Conservation (phyloP, 2,113 vertebrate species). For the Bagarius yarrelli region DNA sequence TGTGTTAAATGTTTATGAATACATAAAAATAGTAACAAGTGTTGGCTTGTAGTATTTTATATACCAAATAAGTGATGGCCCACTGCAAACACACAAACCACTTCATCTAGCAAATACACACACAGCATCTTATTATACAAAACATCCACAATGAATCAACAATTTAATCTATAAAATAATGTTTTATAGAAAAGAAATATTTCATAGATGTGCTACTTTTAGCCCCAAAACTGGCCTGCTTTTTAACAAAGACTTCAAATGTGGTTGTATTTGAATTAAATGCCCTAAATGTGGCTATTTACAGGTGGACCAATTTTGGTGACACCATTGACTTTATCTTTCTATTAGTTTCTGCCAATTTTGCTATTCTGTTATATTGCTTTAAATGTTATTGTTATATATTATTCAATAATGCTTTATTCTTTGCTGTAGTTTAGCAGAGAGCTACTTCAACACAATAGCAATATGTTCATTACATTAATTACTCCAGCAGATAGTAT, state of each 20-base stretch:
- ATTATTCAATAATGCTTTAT: no score
- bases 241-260: no score
- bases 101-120: neutral
- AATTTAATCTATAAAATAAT: no score
- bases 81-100: neutral
- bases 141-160: neutral
- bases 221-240: no score
- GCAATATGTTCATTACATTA: neutral
- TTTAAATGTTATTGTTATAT: no score
- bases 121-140: neutral
- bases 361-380: no score
- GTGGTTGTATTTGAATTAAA: no score
- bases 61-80: neutral
- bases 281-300: neutral
- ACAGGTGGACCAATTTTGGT: neutral
- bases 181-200: no score
- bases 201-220: no score
- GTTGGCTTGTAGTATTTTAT: neutral
- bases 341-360: no score
- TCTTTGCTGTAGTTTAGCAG: neutral
- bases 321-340: neutral
- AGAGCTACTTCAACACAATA: neutral
- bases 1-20: no score
- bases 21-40: neutral
- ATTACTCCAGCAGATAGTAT: neutral